Base-by-base conservation (phyloP, 2,113 vertebrate species). In the Saccopteryx leptura region DNA sequence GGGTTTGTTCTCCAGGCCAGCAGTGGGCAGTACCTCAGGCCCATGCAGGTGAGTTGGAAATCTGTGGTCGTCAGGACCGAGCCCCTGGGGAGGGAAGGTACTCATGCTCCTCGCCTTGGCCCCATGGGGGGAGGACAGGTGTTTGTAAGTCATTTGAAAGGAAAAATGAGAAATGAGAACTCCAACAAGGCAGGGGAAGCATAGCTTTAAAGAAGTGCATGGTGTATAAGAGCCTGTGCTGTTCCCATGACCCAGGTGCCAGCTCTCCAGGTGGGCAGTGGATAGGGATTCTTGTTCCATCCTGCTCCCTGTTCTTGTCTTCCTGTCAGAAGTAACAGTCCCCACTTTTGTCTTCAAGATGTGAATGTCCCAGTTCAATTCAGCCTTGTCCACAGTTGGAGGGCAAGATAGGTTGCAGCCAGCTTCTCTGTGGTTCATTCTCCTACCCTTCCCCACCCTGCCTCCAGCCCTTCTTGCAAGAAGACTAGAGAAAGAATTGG, bases 1-100 rank as follows among this genome's bases (percentile, higher is more conserved):
- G 99, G 99, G 14, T 99, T 98, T 28, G 50, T 97, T 18, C 96
- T 99, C 90, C 98, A 33, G 60, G 97, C 98, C 61, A 96, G 98
- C 19, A 98, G 71, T 1, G 98, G 99, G 76, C 98, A 98, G 88
- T 97, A 93, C 63, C 96, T 98, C 90, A 98, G 48, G 7, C 97
- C 98, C 48, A 39, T 72, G 0, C 98, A 99, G 99, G 99, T 99
- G 98, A 98, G 98, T 97, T 82, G 69, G 71, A 89, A 66, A 56
- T 11, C 19, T 0, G 1, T 7, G 1, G 19, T 66, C 23, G 23
- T 33, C 0, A 9, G 39, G 13, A 88, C 74, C 50, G 2, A 79
- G 28, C 33, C 48, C 4, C 60, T 33, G n/a, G 56, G 31, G 28
- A 91, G 24, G 24, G 11, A 76, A 7, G 0, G 31, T 87, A 71